Evolutionary conservation across 2,113 vertebrate species (phyloP).

Genomic region (Marmota flaviventris): DNA sequence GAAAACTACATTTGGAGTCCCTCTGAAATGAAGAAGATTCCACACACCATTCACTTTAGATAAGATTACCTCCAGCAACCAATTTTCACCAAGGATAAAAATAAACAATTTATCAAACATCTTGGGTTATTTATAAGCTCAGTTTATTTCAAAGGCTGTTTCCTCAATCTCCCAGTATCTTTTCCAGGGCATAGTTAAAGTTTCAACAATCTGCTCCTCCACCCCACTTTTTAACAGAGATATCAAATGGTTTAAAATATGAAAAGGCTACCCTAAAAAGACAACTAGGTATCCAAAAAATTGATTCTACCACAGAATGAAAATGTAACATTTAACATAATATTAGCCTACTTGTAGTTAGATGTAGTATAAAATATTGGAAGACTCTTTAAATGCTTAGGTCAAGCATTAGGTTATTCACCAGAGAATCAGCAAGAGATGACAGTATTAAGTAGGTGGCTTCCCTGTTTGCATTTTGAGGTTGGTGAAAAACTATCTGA

Average conservation of each 20-base stretch:
- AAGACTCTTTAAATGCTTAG: slow-evolving; percentile 19
- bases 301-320: not conserved
- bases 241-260: slow-evolving; percentile 38
- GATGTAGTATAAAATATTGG: slow-evolving; percentile 7
- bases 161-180: slow-evolving; percentile 44
- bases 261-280: slow-evolving; percentile 54
- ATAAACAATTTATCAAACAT: slow-evolving; percentile 20
- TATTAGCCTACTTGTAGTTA: not conserved
- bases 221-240: not conserved
- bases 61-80: slow-evolving; percentile 19
- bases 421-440: slow-evolving; percentile 6
- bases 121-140: slow-evolving; percentile 26
- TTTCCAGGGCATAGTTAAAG: not conserved
- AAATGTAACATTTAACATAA: slow-evolving; percentile 23
- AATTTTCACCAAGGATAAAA: slow-evolving; percentile 38
- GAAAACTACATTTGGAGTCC: not conserved
- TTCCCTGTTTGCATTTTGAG: not conserved
- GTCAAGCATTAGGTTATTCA: not conserved
- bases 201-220: slow-evolving; percentile 24
- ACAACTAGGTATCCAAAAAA: slow-evolving; percentile 1
- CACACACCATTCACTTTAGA: slow-evolving; percentile 22
- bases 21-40: not conserved
- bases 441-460: not conserved
- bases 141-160: slow-evolving; percentile 61
- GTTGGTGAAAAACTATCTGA: not conserved